Conservation (phyloP, 2,113 vertebrate species). For the Butorides virescens region DNA sequence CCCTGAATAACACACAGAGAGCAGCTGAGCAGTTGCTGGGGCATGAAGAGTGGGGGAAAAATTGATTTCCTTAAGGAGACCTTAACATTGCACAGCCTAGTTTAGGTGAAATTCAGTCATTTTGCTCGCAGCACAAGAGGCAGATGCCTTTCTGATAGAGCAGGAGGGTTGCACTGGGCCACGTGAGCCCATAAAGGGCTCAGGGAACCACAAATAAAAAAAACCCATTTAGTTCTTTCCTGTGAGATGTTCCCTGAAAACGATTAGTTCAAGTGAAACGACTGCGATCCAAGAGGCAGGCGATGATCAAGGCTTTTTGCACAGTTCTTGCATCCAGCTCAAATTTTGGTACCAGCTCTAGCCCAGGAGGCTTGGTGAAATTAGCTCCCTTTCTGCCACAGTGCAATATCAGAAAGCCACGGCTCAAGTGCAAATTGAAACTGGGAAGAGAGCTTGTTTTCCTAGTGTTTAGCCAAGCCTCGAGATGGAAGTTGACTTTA, state of each 20-base stretch:
- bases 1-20: not conserved
- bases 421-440: not conserved
- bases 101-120: not conserved
- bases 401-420: not conserved
- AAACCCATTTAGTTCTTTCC: not conserved
- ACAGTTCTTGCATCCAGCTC: not conserved
- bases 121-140: not conserved
- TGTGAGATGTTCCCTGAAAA: not conserved
- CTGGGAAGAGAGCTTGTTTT: not conserved
- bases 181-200: not conserved
- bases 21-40: not conserved
- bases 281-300: not conserved
- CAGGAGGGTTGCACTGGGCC: not conserved
- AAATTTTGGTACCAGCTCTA: rapidly evolving
- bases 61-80: not conserved
- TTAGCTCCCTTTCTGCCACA: not conserved
- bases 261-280: not conserved
- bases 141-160: too few species aligned
- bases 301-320: not conserved
- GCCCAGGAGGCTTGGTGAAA: not conserved
- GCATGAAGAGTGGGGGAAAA: too few species aligned
- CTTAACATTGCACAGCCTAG: not conserved
- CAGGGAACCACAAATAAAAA: not conserved
- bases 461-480: not conserved
- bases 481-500: not conserved